Evolutionary conservation across 1,140 invertebrate species (phyloP).

Genomic region (Ceratosolen solmsi): DNA sequence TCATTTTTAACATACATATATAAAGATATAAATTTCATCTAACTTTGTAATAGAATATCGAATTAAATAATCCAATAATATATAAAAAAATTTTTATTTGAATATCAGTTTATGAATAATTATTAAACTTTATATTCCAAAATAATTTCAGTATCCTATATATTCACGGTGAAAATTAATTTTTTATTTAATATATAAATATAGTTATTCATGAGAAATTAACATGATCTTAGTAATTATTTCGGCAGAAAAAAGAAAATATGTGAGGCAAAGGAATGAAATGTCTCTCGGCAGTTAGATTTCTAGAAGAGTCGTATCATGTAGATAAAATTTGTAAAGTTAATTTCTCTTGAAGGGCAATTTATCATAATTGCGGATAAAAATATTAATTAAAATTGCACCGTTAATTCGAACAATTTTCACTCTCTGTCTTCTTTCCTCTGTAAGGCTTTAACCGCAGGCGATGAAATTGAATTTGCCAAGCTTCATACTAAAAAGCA

Average conservation of each 20-base stretch:
- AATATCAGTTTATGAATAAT: too few relatives aligned
- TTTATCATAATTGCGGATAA: constrained; percentile 2
- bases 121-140: too few relatives aligned
- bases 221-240: too few relatives aligned
- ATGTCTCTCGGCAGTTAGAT: neutral
- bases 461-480: constrained; percentile 41
- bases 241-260: neutral
- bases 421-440: neutral
- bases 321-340: constrained; percentile 1
- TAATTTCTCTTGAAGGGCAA: constrained; percentile 16
- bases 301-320: neutral
- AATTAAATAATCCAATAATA: too few relatives aligned
- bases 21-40: too few relatives aligned
- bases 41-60: too few relatives aligned
- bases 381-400: constrained; percentile 40
- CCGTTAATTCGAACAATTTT: constrained; percentile 17
- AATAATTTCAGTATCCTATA: too few relatives aligned
- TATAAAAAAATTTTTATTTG: too few relatives aligned
- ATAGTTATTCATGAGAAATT: too few relatives aligned
- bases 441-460: neutral
- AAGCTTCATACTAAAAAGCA: constrained; percentile 5
- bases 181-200: too few relatives aligned
- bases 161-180: too few relatives aligned
- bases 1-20: too few relatives aligned
- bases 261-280: neutral